These are phyloP conservation scores for Zaprionus camerounensis DNA, from an alignment of 1,140 invertebrate genomes.

Conservation along the genomic window DNA sequence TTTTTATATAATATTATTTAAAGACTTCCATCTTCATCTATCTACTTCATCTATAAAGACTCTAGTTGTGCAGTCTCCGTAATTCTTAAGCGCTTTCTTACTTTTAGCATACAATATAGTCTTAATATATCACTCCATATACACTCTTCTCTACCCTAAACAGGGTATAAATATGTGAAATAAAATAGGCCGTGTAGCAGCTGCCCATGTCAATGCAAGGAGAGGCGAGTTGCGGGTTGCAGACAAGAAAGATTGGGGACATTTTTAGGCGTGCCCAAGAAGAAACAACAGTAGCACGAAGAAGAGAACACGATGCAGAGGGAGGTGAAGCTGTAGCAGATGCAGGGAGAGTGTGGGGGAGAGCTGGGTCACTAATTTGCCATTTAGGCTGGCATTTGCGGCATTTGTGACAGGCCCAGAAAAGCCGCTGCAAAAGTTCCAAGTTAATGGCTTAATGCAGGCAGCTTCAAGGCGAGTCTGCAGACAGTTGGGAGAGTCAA, in stretches of 20 bases:
- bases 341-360: conserved; percentile 13
- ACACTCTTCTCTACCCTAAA: neutral
- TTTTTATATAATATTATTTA: too few species aligned
- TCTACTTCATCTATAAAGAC: too few species aligned
- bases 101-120: too few species aligned
- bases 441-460: conserved; percentile 75
- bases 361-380: conserved; percentile 69
- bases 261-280: conserved; percentile 66
- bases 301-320: conserved; percentile 3
- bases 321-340: conserved; percentile 3
- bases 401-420: conserved; percentile 68
- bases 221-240: neutral
- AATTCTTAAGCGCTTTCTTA: too few species aligned
- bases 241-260: conserved; percentile 37
- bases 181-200: conserved; percentile 43
- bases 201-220: neutral
- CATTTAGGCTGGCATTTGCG: conserved; percentile 69
- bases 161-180: conserved; percentile 44
- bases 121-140: neutral
- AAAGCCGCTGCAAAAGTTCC: conserved; percentile 47
- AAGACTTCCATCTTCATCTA: too few species aligned
- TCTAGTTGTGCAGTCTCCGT: too few species aligned
- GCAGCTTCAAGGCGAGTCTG: conserved; percentile 8
- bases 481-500: neutral
- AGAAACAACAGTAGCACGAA: conserved; percentile 11